phyloP scores from a whole-genome alignment of 2,113 vertebrate species.

The Mastomys coucha region DNA sequence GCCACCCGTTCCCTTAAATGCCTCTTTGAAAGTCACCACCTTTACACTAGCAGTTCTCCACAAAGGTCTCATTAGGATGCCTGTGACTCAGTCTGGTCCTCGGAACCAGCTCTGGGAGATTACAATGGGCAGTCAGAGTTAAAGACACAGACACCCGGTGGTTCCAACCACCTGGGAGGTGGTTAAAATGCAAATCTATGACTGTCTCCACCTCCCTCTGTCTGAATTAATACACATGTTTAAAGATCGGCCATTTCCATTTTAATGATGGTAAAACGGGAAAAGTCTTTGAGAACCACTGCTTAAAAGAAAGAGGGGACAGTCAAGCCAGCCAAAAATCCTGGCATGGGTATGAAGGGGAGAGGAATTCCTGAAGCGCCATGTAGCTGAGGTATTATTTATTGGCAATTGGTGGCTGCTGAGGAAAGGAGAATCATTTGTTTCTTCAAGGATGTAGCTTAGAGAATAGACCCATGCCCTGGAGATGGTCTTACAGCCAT shows the following conservation, averaged over 20 bases:
- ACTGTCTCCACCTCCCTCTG: background rate
- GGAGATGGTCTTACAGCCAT: background rate
- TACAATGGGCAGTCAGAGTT: background rate
- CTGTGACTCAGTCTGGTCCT: background rate
- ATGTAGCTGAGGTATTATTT: background rate
- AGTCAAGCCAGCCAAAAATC: background rate
- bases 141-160: background rate
- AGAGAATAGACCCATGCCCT: background rate
- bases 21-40: background rate
- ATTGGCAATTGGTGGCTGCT: background rate
- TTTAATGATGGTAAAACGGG: background rate
- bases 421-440: background rate
- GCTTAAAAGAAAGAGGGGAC: background rate
- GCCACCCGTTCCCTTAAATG: background rate
- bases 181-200: slow-evolving; percentile 33
- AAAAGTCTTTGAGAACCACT: background rate
- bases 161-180: background rate
- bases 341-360: too few species aligned
- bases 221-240: background rate
- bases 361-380: background rate
- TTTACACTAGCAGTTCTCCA: background rate
- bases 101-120: background rate
- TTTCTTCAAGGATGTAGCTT: background rate
- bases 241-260: background rate
- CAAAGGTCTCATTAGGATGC: background rate